Conservation (phyloP, 2,113 vertebrate species). For the Macrotus californicus region DNA sequence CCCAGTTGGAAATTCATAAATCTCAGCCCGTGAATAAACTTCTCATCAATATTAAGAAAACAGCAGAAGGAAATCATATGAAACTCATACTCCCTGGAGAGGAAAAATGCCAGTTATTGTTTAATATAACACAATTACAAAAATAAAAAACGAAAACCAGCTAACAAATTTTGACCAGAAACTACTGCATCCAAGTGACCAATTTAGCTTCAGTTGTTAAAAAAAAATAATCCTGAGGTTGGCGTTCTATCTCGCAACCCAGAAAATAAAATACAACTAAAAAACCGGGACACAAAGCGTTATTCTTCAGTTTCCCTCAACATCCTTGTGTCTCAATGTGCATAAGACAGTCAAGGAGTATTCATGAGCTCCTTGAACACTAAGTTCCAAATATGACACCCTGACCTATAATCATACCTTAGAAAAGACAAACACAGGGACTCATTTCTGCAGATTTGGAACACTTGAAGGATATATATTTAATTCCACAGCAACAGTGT, state of each 20-base stretch:
- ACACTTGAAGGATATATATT: background rate
- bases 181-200: background rate
- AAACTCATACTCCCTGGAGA: background rate
- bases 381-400: background rate
- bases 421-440: background rate
- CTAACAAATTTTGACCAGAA: background rate
- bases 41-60: background rate
- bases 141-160: background rate
- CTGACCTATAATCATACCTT: background rate
- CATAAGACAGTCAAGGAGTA: background rate
- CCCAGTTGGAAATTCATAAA: background rate
- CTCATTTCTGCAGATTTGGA: background rate
- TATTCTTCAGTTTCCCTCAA: slow-evolving; percentile 11
- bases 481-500: background rate
- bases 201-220: background rate
- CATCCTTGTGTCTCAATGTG: background rate
- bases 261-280: background rate
- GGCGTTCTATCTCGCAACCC: background rate
- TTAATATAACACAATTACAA: background rate
- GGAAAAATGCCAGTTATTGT: background rate
- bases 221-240: background rate
- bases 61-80: background rate
- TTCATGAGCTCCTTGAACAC: background rate
- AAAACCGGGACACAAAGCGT: background rate
- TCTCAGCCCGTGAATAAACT: background rate